Base-by-base conservation (phyloP, 2,113 vertebrate species). In the Tragelaphus imberbis region DNA sequence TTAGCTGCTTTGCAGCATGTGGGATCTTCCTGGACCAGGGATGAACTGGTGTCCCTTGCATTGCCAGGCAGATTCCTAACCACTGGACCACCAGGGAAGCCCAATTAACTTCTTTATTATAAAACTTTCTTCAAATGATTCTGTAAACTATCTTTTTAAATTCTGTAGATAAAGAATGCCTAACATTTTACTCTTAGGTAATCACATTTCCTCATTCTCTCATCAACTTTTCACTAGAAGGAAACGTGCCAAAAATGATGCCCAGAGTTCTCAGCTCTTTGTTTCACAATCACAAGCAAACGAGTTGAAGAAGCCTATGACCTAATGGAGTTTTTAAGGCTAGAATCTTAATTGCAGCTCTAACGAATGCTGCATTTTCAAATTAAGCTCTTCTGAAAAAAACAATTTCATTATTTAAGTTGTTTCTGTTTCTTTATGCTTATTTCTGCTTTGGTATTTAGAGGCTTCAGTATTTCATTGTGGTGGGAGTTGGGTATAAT, bases 281-380 rank as follows among this genome's bases (percentile, higher is more conserved):
- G 44, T 92, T 97, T 96, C 90, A 94, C 59, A 94, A 84, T 94
- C 19, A 27, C 63, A 94, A 92, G 19, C 63, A 90, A 90, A 68
- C 44, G 23, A 75, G 8, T 49, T 75, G 65, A 80, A 96, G 56
- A 91, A 97, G 90, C 25, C 6, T 75, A 55, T 36, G 61, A 94
- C 6, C 56, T 84, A 68, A 84, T 17, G 61, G 33, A 84, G 17
- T 92, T 88, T 90, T 79, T 36, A 68, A 19, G 40, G 51, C 75
- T 75, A 95, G 49, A 81, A 85, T 68, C 65, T 51, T 88, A 94
- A 96, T 3, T 87, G 33, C 28, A 30, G 36, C 53, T 96, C 40
- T 80, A 71, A 92, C 16, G 44, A 25, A 77, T 95, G 77, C 47
- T 77, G 15, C 65, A 82, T 90, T 95, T 95, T 33, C 40, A 84